Percentiles rank a stretch among this genome's conserved stretches.
Evolutionary conservation across 2,888 invertebrate genomes (phyloP).

Genomic region (Caenorhabditis sp.): DNA sequence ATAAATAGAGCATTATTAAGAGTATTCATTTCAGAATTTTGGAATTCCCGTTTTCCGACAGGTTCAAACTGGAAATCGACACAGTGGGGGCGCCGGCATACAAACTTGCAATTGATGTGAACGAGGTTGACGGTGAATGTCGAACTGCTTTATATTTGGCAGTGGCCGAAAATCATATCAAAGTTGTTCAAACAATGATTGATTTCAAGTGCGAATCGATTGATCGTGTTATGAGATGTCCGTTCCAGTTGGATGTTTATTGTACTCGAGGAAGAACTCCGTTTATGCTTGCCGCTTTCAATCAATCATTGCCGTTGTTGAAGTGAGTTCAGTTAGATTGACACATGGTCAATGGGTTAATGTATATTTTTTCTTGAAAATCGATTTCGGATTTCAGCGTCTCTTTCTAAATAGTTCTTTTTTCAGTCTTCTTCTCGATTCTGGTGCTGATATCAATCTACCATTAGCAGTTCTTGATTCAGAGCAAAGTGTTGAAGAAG

Average conservation of each 20-base stretch:
- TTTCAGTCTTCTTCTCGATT: slow-evolving; percentile 74
- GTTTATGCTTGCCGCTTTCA: slow-evolving; percentile 64
- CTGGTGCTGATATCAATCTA: slow-evolving; percentile 85
- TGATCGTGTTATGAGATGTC: slow-evolving; percentile 41
- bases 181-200: slow-evolving; percentile 53
- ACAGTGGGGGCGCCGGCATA: slow-evolving; percentile 49
- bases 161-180: slow-evolving; percentile 73
- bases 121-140: slow-evolving; percentile 74
- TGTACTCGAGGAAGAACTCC: slow-evolving; percentile 65
- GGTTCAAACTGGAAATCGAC: slow-evolving; percentile 74
- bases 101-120: slow-evolving; percentile 86
- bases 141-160: slow-evolving; percentile 91
- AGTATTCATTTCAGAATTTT: slow-evolving; percentile 18
- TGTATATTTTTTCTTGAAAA: too few relatives aligned
- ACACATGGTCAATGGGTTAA: too few relatives aligned
- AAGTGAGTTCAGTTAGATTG: slow-evolving; percentile 23
- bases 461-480: slow-evolving; percentile 73
- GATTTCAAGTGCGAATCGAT: slow-evolving; percentile 47
- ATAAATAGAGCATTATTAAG: not conserved
- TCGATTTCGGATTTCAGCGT: too few relatives aligned
- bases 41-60: slow-evolving; percentile 25
- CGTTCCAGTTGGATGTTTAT: slow-evolving; percentile 67
- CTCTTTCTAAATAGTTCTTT: not conserved
- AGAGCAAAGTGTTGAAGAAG: slow-evolving; percentile 65
- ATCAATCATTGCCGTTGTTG: slow-evolving; percentile 45